phyloP scores from a whole-genome alignment of 2,113 vertebrate species.

The Irena cyanogastra region DNA sequence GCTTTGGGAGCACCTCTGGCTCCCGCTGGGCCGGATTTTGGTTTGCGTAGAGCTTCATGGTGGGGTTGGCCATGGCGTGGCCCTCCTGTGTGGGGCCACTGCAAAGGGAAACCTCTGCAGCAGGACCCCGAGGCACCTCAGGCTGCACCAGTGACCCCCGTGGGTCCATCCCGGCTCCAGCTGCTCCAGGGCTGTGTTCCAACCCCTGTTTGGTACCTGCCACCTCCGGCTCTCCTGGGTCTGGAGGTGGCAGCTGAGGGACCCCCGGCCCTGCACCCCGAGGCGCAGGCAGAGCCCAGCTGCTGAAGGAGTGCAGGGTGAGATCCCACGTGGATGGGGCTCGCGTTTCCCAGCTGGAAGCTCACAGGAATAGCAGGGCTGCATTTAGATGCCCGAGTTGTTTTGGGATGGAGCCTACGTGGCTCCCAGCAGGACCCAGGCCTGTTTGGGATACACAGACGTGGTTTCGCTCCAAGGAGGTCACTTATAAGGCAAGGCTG shows the following conservation, averaged over 20 bases:
- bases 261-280: fast-evolving
- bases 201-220: background rate
- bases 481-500: background rate
- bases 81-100: background rate
- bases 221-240: background rate
- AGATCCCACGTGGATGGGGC: background rate
- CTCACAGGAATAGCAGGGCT: background rate
- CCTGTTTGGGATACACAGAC: background rate
- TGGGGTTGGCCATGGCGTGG: fast-evolving
- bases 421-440: background rate
- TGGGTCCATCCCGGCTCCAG: background rate
- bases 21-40: background rate
- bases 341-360: background rate
- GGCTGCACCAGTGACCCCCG: background rate
- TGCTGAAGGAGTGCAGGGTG: fast-evolving
- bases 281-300: background rate
- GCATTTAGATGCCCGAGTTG: background rate
- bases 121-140: background rate
- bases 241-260: background rate
- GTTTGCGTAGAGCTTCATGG: background rate
- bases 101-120: background rate
- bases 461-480: background rate
- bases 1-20: background rate
- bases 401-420: background rate
- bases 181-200: fast-evolving